These are phyloP conservation scores for Cardinalis cardinalis DNA, from an alignment of 2,113 vertebrate genomes.

Conservation along the genomic window DNA sequence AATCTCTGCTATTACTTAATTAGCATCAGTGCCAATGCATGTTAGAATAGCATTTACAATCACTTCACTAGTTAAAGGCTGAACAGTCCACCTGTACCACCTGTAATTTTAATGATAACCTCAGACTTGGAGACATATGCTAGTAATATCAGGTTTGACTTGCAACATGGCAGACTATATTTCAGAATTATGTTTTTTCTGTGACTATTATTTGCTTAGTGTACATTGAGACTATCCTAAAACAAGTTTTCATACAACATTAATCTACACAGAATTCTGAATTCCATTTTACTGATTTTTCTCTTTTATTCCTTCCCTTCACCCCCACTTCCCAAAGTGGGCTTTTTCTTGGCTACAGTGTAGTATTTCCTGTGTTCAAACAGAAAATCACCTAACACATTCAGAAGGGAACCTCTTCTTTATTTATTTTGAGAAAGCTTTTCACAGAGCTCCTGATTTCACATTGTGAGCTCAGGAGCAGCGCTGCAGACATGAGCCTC, in stretches of 20 bases:
- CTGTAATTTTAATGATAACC: slow-evolving; percentile 15
- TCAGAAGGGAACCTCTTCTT: neutral
- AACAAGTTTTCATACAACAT: neutral
- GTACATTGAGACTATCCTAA: neutral
- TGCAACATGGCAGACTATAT: neutral
- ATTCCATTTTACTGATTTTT: neutral
- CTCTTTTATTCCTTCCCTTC: neutral
- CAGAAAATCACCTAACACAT: neutral
- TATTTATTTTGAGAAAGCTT: neutral
- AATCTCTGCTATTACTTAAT: slow-evolving; percentile 75
- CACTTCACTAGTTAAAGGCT: slow-evolving; percentile 35
- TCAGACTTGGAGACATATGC: slow-evolving; percentile 8
- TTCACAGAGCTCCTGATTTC: neutral
- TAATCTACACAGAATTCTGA: neutral
- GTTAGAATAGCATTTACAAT: slow-evolving; percentile 58
- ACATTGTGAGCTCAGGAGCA: neutral
- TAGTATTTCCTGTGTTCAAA: neutral
- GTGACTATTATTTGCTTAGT: neutral
- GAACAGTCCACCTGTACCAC: neutral
- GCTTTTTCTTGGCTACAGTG: neutral
- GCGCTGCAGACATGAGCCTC: neutral
- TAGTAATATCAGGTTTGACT: slow-evolving; percentile 15
- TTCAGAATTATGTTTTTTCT: neutral
- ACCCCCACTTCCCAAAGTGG: neutral
- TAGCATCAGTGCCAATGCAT: slow-evolving; percentile 60